Evolutionary conservation across 2,113 vertebrate species (phyloP), one percentile per base, ranked within the genome.

Genomic region (Mirounga angustirostris): DNA sequence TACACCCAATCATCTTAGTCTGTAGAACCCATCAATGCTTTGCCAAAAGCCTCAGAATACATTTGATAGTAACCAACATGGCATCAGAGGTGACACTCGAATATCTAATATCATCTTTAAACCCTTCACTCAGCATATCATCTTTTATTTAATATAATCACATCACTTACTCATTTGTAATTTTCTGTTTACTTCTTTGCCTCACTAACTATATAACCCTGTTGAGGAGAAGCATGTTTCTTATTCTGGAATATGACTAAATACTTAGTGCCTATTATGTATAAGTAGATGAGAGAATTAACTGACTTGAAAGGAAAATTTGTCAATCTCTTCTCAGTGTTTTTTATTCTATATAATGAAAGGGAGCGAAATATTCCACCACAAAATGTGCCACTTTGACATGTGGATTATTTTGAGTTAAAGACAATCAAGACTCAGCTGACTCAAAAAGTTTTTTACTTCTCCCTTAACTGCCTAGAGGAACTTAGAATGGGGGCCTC

Each of bases 321-420:
- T 67, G 33, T 21, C 16, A 33, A 1, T 52, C 50, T 69, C 81
- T 33, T 36, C 58, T 85, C 21, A 56, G 12, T 18, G 36, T 89
- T 82, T 73, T 86, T 90, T 33, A 92, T 81, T 94, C 82, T 78
- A 92, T 5, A 30, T 61, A 88, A 80, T 4, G 46, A 88, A 80
- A 63, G 33, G 74, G 8, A 89, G 12, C 5, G 12, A 5, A 22
- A 71, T 52, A 81, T 12, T 65, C 30, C 22, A 36, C 33, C 3
- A 9, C 30, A 13, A 36, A 88, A 80, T 50, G 16, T 22, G 30
- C 15, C 30, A 80, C 22, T 80, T 50, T 46, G 73, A 26, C 19
- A 36, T 1, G 33, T 30, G 26, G 12, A 30, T 73, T 50, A 71
- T 71, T 59, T 80, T 80, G 30, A 80, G 16, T 33, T 81, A 18